Evolutionary conservation across 2,797 vertebrate genomes (phyloP).

Genomic region (Anguilla obscura): DNA sequence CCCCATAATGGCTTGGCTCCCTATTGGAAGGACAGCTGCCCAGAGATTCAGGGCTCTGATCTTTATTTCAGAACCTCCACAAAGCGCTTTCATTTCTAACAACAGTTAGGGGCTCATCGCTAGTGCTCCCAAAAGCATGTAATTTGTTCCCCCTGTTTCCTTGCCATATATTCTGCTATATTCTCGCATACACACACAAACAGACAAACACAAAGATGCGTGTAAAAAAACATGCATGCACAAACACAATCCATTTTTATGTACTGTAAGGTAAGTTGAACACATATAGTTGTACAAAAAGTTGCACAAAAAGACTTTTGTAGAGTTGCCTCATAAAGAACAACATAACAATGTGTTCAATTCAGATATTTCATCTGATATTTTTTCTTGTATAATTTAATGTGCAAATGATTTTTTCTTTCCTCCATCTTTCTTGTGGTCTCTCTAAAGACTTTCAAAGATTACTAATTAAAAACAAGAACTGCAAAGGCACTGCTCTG

Average conservation of each 20-base stretch:
- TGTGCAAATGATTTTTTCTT: neutral
- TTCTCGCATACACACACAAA: neutral
- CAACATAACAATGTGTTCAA: neutral
- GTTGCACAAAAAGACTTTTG: neutral
- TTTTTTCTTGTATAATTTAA: neutral
- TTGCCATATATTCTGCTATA: neutral
- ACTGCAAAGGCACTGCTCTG: neutral
- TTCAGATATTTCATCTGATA: neutral
- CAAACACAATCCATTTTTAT: neutral
- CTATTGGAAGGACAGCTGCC: constrained; percentile 60
- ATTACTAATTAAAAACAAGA: neutral
- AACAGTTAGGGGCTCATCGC: constrained; percentile 17
- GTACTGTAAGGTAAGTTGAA: neutral
- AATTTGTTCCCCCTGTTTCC: neutral
- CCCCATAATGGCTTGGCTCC: constrained; percentile 44
- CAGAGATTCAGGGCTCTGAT: constrained; percentile 55
- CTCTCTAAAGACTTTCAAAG: neutral
- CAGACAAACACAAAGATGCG: neutral
- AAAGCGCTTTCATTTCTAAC: constrained; percentile 60
- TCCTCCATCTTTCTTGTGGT: neutral
- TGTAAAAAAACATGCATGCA: neutral
- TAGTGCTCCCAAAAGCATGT: neutral
- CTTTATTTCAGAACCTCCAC: constrained; percentile 58
- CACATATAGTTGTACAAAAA: too few species aligned
- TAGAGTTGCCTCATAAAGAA: neutral